Evolutionary conservation across 2,113 vertebrate genomes (phyloP), one percentile per base, ranked within the genome.

Genomic region (Urocitellus parryii): DNA sequence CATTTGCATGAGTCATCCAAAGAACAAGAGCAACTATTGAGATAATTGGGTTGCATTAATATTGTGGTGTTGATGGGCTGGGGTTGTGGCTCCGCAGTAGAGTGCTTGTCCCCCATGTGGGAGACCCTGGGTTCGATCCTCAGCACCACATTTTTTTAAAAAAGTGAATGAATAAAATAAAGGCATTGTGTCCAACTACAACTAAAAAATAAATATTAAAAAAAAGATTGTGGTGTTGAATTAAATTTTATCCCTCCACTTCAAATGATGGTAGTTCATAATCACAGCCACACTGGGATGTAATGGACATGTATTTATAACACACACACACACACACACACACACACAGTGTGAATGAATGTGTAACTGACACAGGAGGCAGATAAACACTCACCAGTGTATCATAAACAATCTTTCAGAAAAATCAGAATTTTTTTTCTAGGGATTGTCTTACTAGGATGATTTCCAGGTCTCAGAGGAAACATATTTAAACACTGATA

Each of bases 401-500:
- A 3, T 25, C 11, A 27, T 65, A 87, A 92, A 25, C 2, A 42
- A 42, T 37, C 29, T 87, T 89, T 87, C 42, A 8, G 11, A 58
- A 24, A 58, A 58, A 13, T 74, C 34, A 72, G 56, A 82, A 72
- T 34, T 78, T 27, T 85, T 85, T 76, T 90, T 85, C 32, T 27
- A 61, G 13, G 10, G 18, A 78, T 27, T 39, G 17, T 53, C 37
- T 78, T 81, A 29, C 12, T 48, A 20, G 17, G 32, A 83, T 11
- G 42, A 88, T 37, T 70, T 88, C 22, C 58, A 84, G 58, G 42
- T 77, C 58, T 95, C 80, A 70, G 37, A 95, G 85, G 32, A 65
- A 90, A 27, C 29, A 58, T 74, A 61, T 74, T 91, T 63, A 95
- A 92, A 87, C 7, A 48, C 8, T 13, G 4, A 89, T 20, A 63